phyloP scores from a whole-genome alignment of 2,113 vertebrate species.

The Cygnus buccinator region DNA sequence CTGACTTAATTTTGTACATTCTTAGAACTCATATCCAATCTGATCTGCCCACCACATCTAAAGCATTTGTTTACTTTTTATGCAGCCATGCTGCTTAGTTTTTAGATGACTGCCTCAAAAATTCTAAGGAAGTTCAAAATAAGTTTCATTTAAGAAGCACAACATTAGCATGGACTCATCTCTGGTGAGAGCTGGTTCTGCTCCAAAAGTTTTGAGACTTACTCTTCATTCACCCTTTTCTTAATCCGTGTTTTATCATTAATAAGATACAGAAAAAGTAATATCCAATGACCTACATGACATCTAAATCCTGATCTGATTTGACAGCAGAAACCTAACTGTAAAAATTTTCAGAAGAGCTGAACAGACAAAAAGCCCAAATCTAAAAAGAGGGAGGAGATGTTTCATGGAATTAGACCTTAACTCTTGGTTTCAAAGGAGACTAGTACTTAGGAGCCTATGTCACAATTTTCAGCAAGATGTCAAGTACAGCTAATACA shows the following conservation, averaged over 20 bases:
- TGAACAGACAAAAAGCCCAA: neutral
- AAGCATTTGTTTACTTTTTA: constrained; percentile 30
- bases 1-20: neutral
- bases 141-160: neutral
- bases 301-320: neutral
- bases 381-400: neutral
- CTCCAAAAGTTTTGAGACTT: neutral
- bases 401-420: neutral
- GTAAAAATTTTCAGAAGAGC: neutral
- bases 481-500: neutral
- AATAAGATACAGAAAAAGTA: neutral
- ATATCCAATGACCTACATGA: neutral
- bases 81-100: neutral
- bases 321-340: neutral
- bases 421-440: constrained; percentile 15
- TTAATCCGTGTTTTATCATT: neutral
- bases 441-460: neutral
- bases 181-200: neutral
- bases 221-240: neutral
- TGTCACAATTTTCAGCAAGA: constrained; percentile 28
- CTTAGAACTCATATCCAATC: neutral
- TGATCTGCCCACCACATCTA: constrained; percentile 12
- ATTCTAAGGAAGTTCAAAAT: constrained; percentile 5
- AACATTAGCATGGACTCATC: neutral
- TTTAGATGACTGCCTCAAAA: neutral